Conservation (phyloP, 2,888 invertebrate species). For the Drosophila pseudotakahashii region DNA sequence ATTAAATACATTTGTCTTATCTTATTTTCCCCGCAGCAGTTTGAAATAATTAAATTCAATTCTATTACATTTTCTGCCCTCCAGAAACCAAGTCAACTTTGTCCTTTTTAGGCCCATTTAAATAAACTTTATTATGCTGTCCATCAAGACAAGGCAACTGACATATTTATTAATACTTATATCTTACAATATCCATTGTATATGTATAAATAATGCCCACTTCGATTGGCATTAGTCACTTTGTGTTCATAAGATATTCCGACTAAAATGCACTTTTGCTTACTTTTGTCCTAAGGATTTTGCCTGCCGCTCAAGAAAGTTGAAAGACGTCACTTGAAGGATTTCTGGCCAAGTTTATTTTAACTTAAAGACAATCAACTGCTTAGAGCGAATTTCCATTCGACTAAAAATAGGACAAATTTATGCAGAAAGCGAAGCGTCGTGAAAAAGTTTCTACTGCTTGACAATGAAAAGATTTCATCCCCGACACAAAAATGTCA, state of each 20-base stretch:
- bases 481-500: conserved; percentile 29
- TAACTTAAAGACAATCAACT: not conserved
- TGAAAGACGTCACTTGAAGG: conserved; percentile 1
- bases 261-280: not conserved
- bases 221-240: not conserved
- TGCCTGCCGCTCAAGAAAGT: not conserved
- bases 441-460: not conserved
- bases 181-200: conserved; percentile 4
- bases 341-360: conserved; percentile 5
- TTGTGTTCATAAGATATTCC: conserved; percentile 4
- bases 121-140: conserved; percentile 3
- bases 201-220: not conserved
- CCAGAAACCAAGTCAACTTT: not conserved
- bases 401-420: conserved; percentile 34
- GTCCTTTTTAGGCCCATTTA: not conserved
- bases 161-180: conserved; percentile 10
- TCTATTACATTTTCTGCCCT: not conserved
- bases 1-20: not conserved
- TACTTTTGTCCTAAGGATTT: not conserved
- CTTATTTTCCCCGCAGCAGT: not conserved
- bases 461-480: conserved; percentile 25
- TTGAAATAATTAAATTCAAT: not conserved
- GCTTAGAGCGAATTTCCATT: conserved; percentile 1
- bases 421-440: conserved; percentile 5
- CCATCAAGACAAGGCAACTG: conserved; percentile 2